A percentile compares a stretch with the other conserved stretches of the same genome.
These are phyloP conservation scores for Callyntrura sp. DNA, from an alignment of 2,888 invertebrate genomes.

Conservation along the genomic window DNA sequence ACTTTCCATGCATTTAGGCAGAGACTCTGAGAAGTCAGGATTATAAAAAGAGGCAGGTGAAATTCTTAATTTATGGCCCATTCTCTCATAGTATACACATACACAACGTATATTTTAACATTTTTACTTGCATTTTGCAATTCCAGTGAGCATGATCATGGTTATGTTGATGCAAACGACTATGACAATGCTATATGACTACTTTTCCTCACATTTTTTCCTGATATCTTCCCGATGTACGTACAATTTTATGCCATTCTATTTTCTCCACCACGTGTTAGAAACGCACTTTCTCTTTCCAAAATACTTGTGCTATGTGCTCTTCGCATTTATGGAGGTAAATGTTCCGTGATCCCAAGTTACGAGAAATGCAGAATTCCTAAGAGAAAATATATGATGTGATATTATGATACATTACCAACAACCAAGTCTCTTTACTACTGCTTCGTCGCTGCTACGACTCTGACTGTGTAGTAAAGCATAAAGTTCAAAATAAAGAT, in stretches of 20 bases:
- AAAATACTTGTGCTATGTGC: background rate
- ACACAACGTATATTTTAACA: background rate
- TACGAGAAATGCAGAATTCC: background rate
- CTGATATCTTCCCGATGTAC: background rate
- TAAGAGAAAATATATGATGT: slow-evolving; percentile 11
- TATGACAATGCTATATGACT: background rate
- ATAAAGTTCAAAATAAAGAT: slow-evolving; percentile 13
- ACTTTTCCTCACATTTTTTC: background rate
- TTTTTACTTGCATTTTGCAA: background rate
- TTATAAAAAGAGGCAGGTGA: slow-evolving; percentile 3
- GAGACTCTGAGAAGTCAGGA: background rate
- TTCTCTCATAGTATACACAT: background rate
- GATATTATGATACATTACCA: slow-evolving; percentile 3
- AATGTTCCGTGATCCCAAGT: background rate
- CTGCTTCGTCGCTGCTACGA: background rate
- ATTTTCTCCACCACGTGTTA: background rate
- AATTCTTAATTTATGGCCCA: slow-evolving; percentile 8
- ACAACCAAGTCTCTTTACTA: background rate
- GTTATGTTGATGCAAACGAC: background rate
- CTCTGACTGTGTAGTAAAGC: background rate
- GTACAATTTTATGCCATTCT: slow-evolving; percentile 3
- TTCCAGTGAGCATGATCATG: background rate
- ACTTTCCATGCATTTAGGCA: background rate
- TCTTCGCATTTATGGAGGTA: background rate
- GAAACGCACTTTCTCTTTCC: background rate